phyloP scores from a whole-genome alignment of 2,113 vertebrate genomes.

The Brachyhypopomus occidentalis region DNA sequence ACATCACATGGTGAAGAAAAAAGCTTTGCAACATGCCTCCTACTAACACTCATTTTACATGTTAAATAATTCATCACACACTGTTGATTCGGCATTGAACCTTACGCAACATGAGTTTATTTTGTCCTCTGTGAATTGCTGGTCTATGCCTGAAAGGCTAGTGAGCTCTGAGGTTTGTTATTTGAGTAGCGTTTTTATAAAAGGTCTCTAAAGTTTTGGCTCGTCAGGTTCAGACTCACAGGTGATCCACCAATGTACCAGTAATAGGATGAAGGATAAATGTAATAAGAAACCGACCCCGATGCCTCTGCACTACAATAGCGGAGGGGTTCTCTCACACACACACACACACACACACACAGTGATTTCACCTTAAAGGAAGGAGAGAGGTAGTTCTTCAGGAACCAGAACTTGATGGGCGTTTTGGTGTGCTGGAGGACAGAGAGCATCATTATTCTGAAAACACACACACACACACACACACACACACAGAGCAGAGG shows the following conservation, averaged over 20 bases:
- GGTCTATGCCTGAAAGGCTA: too few species aligned
- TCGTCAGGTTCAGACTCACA: too few species aligned
- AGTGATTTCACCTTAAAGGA: slow-evolving; percentile 85
- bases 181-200: too few species aligned
- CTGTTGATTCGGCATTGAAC: background rate
- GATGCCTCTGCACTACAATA: too few species aligned
- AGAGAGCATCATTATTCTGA: slow-evolving; percentile 98
- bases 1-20: background rate
- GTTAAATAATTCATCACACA: slow-evolving; percentile 13
- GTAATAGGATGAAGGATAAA: too few species aligned
- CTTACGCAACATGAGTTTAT: background rate
- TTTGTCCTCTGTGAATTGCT: background rate
- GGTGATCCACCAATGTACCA: too few species aligned
- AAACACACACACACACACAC: slow-evolving; percentile 36
- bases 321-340: background rate
- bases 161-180: too few species aligned
- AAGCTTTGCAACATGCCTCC: background rate
- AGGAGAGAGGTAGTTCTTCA: slow-evolving; percentile 97
- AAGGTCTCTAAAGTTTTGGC: too few species aligned
- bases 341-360: slow-evolving; percentile 6
- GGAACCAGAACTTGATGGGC: slow-evolving; percentile 98
- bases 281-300: too few species aligned
- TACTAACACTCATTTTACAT: background rate
- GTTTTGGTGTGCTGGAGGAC: slow-evolving; percentile 91
- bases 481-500: slow-evolving; percentile 42